A percentile compares a stretch with the other conserved stretches of the same genome.
Evolutionary conservation across 2,888 invertebrate species (phyloP).

Genomic region (Limnephilus lunatus): DNA sequence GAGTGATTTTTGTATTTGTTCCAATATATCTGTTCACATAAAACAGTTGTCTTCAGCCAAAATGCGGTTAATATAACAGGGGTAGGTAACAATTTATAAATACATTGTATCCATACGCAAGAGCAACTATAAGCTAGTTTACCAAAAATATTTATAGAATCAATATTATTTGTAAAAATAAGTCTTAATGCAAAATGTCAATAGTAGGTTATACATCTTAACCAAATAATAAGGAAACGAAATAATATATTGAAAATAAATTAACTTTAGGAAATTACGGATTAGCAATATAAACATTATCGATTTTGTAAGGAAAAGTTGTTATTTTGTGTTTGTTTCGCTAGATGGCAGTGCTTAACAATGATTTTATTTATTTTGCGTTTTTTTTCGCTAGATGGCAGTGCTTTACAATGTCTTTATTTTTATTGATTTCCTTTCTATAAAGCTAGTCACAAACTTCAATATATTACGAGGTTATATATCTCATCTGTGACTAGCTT

Average conservation of each 20-base stretch:
- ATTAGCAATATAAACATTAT: background rate
- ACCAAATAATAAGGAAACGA: background rate
- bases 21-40: background rate
- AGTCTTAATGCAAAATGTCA: conserved; percentile 2
- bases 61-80: background rate
- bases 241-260: background rate
- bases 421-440: too few species aligned
- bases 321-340: too few species aligned
- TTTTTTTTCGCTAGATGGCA: too few species aligned
- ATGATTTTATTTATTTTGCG: too few species aligned
- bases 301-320: background rate
- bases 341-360: too few species aligned
- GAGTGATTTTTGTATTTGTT: background rate
- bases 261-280: background rate
- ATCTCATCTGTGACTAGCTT: too few species aligned
- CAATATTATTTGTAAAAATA: conserved; percentile 2
- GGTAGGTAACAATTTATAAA: conserved; percentile 2
- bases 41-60: background rate
- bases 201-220: background rate
- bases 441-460: too few species aligned
- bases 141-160: background rate
- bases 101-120: background rate
- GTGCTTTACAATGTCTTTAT: too few species aligned
- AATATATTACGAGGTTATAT: too few species aligned
- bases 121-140: background rate